phyloP scores from a whole-genome alignment of 2,113 vertebrate genomes.

The Bos taurus region DNA sequence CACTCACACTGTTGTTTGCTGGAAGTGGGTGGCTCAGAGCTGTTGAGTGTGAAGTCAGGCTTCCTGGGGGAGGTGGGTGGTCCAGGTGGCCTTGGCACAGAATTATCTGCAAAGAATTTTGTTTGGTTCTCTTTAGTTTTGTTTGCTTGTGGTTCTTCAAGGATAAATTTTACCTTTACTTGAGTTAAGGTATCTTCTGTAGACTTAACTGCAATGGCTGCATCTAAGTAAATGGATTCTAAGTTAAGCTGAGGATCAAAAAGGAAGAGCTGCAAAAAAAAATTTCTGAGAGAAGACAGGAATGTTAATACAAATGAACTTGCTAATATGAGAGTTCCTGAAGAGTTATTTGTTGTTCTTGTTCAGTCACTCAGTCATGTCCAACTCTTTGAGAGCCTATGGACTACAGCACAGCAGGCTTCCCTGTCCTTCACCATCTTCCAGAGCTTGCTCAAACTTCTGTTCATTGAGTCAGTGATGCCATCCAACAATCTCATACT shows the following conservation, averaged over 20 bases:
- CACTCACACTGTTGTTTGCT: background rate
- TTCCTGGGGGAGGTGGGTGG: background rate
- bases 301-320: background rate
- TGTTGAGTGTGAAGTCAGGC: background rate
- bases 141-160: slow-evolving; percentile 4
- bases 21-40: background rate
- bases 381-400: background rate
- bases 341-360: background rate
- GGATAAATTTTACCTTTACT: background rate
- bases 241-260: background rate
- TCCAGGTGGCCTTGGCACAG: background rate
- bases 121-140: background rate
- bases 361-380: background rate
- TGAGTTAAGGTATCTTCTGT: background rate
- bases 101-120: background rate
- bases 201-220: background rate
- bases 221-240: background rate
- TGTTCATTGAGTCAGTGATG: background rate
- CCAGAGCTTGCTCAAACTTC: background rate
- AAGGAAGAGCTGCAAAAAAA: background rate
- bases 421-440: background rate
- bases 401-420: background rate
- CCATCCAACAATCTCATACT: background rate
- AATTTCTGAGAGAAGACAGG: background rate
- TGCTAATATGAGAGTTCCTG: background rate